These are phyloP conservation scores for Varanus salvator DNA, from an alignment of 2,113 vertebrate genomes.

Conservation along the genomic window DNA sequence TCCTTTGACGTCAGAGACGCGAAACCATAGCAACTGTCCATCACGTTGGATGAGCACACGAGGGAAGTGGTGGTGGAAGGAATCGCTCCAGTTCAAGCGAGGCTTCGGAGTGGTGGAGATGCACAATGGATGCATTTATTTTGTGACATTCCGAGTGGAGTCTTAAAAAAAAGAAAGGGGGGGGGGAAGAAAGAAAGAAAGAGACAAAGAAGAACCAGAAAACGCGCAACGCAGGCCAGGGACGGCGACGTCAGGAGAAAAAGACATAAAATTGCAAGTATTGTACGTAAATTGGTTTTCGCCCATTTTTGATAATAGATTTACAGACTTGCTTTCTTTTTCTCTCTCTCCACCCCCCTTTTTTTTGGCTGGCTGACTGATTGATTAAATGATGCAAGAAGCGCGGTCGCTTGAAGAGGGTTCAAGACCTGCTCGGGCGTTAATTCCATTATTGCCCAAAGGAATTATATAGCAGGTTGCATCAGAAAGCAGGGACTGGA, in stretches of 20 bases:
- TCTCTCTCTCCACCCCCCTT: too few relatives aligned
- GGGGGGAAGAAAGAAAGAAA: neutral
- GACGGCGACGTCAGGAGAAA: neutral
- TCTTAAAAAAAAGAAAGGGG: neutral
- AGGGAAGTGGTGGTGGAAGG: constrained; percentile 62
- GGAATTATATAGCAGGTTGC: neutral
- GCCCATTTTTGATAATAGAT: neutral
- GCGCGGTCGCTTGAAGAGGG: neutral
- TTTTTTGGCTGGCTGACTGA: neutral
- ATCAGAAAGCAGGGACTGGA: neutral
- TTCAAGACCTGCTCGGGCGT: too few relatives aligned
- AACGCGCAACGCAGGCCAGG: neutral
- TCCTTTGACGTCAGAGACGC: constrained; percentile 79
- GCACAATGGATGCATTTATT: constrained; percentile 63
- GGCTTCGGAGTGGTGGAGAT: constrained; percentile 57
- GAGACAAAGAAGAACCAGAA: too few relatives aligned
- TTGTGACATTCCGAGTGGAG: constrained; percentile 55
- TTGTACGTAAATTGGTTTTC: neutral
- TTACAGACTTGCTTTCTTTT: too few relatives aligned
- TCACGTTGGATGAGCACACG: constrained; percentile 78
- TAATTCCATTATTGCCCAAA: neutral
- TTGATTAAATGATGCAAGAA: neutral
- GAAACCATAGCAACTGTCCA: constrained; percentile 82
- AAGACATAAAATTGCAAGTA: neutral
- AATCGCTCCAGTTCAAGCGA: constrained; percentile 53